Evolutionary conservation across 2,113 vertebrate species (phyloP).

Genomic region (Crotalus helleri): DNA sequence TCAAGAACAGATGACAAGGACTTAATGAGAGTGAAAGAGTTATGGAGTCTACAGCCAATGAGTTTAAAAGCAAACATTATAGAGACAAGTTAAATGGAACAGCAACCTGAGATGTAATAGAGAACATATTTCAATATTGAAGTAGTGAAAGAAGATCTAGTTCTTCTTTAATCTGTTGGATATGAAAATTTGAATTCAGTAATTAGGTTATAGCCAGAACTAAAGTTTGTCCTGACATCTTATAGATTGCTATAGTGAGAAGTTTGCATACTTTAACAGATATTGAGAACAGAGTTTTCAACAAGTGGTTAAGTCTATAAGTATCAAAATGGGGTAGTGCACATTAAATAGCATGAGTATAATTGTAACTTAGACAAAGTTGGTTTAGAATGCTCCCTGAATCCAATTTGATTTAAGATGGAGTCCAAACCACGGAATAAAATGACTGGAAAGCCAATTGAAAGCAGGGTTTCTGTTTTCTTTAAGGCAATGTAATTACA

Average conservation of each 20-base stretch:
- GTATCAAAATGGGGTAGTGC: background rate
- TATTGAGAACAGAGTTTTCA: background rate
- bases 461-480: constrained; percentile 51
- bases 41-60: background rate
- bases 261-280: too few species aligned
- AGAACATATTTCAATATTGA: background rate
- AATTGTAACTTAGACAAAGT: background rate
- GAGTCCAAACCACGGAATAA: background rate
- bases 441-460: constrained; percentile 56
- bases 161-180: background rate
- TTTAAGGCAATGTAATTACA: constrained; percentile 54
- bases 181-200: background rate
- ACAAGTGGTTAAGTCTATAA: background rate
- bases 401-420: background rate
- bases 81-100: background rate
- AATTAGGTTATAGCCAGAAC: background rate
- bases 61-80: background rate
- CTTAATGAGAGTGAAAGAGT: background rate
- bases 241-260: background rate
- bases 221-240: background rate
- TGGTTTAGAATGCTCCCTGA: background rate
- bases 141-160: background rate
- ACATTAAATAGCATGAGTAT: background rate
- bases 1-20: background rate
- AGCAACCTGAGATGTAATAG: background rate